Percentiles rank a stretch among this genome's conserved stretches.
Evolutionary conservation across 2,113 vertebrate genomes (phyloP).

Genomic region (Tautogolabrus adspersus): DNA sequence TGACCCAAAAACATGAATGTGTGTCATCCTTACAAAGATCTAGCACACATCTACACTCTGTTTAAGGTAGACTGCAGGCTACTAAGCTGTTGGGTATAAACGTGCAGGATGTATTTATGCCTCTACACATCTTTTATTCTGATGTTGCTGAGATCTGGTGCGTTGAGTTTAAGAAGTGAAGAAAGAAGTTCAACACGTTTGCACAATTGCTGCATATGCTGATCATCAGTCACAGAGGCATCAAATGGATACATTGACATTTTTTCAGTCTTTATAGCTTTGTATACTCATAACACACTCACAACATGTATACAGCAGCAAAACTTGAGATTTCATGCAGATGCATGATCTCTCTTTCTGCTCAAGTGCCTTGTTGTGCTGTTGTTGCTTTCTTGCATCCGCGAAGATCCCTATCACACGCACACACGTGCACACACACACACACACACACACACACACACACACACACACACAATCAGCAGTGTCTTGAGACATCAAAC

Average conservation of each 20-base stretch:
- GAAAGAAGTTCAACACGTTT: neutral
- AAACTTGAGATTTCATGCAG: conserved; percentile 58
- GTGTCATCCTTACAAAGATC: neutral
- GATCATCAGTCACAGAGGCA: neutral
- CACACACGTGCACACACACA: conserved; percentile 29
- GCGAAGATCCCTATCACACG: conserved; percentile 76
- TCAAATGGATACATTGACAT: neutral
- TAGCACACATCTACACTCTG: too few species aligned
- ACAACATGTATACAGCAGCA: conserved; percentile 4
- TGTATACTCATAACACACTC: too few species aligned
- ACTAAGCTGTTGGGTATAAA: conserved; percentile 39
- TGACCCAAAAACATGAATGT: conserved; percentile 28
- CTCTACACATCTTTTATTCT: conserved; percentile 30
- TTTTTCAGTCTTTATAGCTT: too few species aligned
- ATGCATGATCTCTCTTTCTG: conserved; percentile 55
- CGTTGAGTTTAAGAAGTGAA: conserved; percentile 17
- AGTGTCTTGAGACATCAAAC: conserved; percentile 69
- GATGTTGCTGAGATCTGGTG: conserved; percentile 12
- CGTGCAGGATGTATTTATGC: conserved; percentile 38
- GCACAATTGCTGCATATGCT: conserved; percentile 5
- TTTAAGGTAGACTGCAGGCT: neutral
- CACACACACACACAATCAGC: conserved; percentile 51
- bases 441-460: conserved; percentile 29
- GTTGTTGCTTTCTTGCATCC: conserved; percentile 76
- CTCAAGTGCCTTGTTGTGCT: conserved; percentile 64